Conservation (phyloP, 2,113 vertebrate genomes). For the Poeciliopsis prolifica region DNA sequence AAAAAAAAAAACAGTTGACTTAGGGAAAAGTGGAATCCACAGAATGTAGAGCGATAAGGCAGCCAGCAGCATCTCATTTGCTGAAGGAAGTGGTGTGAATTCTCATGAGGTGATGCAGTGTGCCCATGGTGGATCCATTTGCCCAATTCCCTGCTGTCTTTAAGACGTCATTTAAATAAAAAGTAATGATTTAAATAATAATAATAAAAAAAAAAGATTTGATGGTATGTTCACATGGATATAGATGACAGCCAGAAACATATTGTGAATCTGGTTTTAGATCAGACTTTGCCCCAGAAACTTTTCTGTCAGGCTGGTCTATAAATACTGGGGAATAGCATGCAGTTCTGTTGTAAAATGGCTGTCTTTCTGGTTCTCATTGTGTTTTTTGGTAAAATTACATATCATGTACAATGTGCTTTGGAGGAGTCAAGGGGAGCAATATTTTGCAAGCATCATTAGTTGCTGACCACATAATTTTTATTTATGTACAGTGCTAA, state of each 20-base stretch:
- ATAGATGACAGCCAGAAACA: neutral
- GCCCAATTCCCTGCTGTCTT: slow-evolving; percentile 9
- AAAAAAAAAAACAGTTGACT: neutral
- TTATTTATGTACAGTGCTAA: too few species aligned
- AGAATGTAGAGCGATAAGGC: neutral
- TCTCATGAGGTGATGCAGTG: slow-evolving; percentile 34
- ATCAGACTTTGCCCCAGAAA: neutral
- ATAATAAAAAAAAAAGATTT: neutral
- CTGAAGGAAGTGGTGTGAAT: neutral
- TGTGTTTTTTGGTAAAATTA: neutral
- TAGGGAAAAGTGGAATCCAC: neutral
- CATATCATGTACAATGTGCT: too few species aligned
- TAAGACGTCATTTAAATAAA: slow-evolving; percentile 15
- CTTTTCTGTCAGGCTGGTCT: too few species aligned
- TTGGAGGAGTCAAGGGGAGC: too few species aligned
- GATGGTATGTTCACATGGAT: slow-evolving; percentile 4
- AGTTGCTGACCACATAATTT: too few species aligned
- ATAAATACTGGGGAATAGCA: neutral
- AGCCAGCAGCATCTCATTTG: slow-evolving; percentile 10
- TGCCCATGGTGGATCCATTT: slow-evolving; percentile 9
- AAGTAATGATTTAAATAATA: too few species aligned
- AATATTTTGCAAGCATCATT: too few species aligned
- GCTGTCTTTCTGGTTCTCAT: neutral
- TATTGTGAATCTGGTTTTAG: slow-evolving; percentile 1
- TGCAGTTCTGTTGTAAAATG: neutral